A percentile compares a stretch with the other conserved stretches of the same genome.
phyloP scores from a whole-genome alignment of 1,140 invertebrate species.

The Heliconius nattereri region DNA sequence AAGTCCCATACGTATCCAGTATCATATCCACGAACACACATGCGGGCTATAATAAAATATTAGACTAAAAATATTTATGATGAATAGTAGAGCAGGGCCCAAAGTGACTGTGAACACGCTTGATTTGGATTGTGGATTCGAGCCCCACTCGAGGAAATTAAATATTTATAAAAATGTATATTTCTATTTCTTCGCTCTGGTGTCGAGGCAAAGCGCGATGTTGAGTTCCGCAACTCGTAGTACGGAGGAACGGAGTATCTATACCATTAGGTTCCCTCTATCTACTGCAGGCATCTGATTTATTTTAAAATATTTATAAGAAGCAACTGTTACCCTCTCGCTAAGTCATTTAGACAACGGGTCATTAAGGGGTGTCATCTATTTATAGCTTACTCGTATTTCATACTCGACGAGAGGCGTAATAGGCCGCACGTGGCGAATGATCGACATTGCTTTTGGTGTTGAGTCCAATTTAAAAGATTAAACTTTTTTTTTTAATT shows the following conservation, averaged over 20 bases:
- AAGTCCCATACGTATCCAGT: conserved; percentile 16
- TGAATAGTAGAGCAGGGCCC: no score
- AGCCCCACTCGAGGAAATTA: no score
- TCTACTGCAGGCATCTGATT: no score
- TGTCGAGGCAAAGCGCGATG: no score
- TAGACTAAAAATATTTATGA: conserved; percentile 59
- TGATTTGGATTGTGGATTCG: no score
- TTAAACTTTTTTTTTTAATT: not conserved
- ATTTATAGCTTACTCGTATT: conserved; percentile 66
- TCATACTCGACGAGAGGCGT: conserved; percentile 59
- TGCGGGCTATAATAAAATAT: conserved; percentile 40
- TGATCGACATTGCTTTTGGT: conserved; percentile 35
- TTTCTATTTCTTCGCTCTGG: no score
- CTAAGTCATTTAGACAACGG: conserved; percentile 55
- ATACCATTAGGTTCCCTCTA: no score
- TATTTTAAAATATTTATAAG: conserved; percentile 54
- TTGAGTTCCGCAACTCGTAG: no score
- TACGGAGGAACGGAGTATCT: no score
- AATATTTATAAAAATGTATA: no score
- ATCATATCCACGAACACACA: conserved; percentile 43
- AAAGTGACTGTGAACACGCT: no score
- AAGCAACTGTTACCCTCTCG: conserved; percentile 50
- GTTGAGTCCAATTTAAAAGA: conserved; percentile 8
- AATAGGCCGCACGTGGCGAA: conserved; percentile 66
- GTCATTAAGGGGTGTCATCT: conserved; percentile 66